phyloP scores from a whole-genome alignment of 1,140 invertebrate species.

The Oreohelix idahoensis region DNA sequence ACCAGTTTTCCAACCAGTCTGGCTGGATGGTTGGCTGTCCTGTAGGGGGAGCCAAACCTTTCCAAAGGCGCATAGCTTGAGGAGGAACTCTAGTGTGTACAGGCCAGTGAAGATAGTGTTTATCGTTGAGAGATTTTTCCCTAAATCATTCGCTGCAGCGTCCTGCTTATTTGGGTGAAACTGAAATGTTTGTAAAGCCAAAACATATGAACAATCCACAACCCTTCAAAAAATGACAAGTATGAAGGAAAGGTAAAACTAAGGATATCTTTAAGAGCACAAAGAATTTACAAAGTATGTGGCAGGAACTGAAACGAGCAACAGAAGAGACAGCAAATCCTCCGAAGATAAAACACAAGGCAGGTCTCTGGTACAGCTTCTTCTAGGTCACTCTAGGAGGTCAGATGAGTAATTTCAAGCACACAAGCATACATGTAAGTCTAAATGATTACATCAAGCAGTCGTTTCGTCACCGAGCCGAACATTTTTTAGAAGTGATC shows the following conservation, averaged over 20 bases:
- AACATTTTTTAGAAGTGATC: no score
- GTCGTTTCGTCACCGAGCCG: no score
- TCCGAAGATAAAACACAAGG: neutral
- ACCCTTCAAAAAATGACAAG: neutral
- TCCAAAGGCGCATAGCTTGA: conserved; percentile 97
- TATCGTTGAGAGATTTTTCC: conserved; percentile 77
- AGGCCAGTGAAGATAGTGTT: conserved; percentile 95
- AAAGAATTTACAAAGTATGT: neutral
- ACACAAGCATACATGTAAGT: neutral
- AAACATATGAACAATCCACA: neutral
- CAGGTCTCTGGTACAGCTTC: neutral
- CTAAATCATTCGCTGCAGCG: neutral
- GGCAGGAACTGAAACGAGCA: neutral
- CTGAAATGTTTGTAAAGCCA: conserved; percentile 12
- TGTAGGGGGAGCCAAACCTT: conserved; percentile 9
- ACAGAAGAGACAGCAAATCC: neutral
- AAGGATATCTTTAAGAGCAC: neutral
- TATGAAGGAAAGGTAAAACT: neutral
- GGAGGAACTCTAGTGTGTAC: conserved; percentile 95
- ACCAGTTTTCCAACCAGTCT: neutral
- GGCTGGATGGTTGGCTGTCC: neutral
- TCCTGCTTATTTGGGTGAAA: neutral
- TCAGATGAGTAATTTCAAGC: neutral
- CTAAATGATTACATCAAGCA: no score
- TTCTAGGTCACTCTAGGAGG: neutral